These are phyloP conservation scores for Pteronotus mesoamericanus DNA, from an alignment of 2,797 vertebrate genomes.

Conservation along the genomic window DNA sequence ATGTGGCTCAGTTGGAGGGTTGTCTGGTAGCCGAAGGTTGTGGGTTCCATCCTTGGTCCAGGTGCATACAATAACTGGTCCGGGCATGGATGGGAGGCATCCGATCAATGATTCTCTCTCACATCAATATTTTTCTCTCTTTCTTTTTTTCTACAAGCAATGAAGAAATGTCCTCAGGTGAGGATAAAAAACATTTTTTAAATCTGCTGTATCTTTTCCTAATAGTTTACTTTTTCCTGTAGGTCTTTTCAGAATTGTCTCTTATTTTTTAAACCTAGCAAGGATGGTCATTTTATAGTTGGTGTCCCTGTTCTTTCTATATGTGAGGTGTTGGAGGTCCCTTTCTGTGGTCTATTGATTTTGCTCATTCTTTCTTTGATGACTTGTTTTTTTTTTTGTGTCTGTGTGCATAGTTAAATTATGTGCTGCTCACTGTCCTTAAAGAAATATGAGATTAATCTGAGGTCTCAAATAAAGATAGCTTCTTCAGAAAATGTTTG, in stretches of 20 bases:
- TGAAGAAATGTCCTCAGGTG: not conserved
- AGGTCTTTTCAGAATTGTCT: not conserved
- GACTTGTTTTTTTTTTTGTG: constrained; percentile 21
- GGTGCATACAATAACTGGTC: too few species aligned
- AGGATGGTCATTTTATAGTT: not conserved
- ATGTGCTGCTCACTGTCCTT: not conserved
- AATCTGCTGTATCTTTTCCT: not conserved
- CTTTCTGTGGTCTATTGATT: not conserved
- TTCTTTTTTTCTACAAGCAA: not conserved
- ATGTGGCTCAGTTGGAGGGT: not conserved
- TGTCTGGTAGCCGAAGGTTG: not conserved
- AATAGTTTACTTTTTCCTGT: not conserved
- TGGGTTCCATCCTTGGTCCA: not conserved
- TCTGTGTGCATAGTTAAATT: not conserved
- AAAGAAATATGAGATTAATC: not conserved
- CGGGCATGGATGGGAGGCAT: not conserved
- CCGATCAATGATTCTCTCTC: not conserved
- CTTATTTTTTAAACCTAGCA: not conserved
- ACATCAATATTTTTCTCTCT: not conserved
- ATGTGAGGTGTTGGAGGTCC: not conserved
- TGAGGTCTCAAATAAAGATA: not conserved
- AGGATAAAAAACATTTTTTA: not conserved
- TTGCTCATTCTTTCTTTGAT: not conserved
- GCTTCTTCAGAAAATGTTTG: constrained; percentile 13
- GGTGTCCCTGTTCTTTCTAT: not conserved